phyloP scores from a whole-genome alignment of 2,113 vertebrate species.

The Psittacus erithacus region DNA sequence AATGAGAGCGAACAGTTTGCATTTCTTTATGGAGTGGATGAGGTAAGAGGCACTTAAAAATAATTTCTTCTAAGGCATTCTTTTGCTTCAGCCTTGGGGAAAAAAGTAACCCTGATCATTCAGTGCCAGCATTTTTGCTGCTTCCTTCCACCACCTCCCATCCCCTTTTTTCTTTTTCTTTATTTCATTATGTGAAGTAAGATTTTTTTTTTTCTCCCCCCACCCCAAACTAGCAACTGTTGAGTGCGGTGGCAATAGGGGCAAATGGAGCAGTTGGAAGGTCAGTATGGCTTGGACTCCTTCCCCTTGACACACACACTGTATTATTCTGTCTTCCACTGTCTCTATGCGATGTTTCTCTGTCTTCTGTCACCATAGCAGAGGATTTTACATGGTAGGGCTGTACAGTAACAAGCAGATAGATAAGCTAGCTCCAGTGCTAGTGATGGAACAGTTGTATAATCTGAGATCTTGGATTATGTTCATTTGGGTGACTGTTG shows the following conservation, averaged over 20 bases:
- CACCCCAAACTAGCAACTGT: conserved; percentile 83
- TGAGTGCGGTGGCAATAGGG: conserved; percentile 85
- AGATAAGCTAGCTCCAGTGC: not conserved
- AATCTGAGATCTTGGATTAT: not conserved
- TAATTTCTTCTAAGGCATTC: not conserved
- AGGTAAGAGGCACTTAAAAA: conserved; percentile 77
- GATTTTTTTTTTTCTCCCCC: not conserved
- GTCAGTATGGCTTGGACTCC: conserved; percentile 68
- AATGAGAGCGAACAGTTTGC: conserved; percentile 70
- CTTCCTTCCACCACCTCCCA: not conserved
- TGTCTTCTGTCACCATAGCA: rapidly evolving
- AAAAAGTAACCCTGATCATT: not conserved
- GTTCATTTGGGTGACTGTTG: not conserved
- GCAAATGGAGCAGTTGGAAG: conserved; percentile 92
- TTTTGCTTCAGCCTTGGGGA: not conserved
- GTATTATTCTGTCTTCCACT: not conserved
- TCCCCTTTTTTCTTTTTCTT: not conserved
- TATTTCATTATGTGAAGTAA: not conserved
- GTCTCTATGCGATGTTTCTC: not conserved
- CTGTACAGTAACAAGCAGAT: not conserved
- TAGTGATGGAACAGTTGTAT: not conserved
- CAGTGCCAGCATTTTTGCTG: not conserved
- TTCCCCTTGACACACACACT: not conserved
- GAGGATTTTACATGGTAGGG: not conserved
- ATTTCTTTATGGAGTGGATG: conserved; percentile 90